phyloP scores from a whole-genome alignment of 2,888 invertebrate genomes.

The Cryptus armator region DNA sequence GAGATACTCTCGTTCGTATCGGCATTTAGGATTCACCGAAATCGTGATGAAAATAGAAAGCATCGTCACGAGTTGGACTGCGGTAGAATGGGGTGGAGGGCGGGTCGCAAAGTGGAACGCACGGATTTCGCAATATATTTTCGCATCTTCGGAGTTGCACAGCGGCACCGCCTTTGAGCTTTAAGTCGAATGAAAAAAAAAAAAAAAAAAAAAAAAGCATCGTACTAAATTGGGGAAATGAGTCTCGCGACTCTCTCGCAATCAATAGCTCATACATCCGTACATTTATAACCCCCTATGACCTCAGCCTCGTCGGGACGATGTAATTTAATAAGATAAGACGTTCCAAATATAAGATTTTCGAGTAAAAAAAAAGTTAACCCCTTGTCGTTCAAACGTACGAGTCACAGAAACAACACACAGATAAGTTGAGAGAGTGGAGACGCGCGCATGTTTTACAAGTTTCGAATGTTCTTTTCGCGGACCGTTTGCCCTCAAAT shows the following conservation, averaged over 20 bases:
- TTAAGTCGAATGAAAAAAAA: constrained; percentile 33
- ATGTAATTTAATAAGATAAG: too few species aligned
- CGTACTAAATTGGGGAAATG: too few species aligned
- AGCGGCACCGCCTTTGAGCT: neutral
- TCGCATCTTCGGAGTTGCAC: constrained; percentile 61
- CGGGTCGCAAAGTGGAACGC: constrained; percentile 73
- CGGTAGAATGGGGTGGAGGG: constrained; percentile 70
- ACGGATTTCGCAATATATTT: constrained; percentile 74
- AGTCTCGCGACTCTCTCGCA: too few species aligned
- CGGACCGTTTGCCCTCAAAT: constrained; percentile 6
- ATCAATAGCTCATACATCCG: too few species aligned
- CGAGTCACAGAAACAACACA: too few species aligned
- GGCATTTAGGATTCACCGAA: constrained; percentile 64
- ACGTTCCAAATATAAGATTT: too few species aligned
- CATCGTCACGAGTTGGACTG: constrained; percentile 52
- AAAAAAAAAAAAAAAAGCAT: neutral
- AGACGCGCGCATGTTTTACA: neutral
- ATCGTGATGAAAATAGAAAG: constrained; percentile 64
- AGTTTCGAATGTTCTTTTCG: neutral
- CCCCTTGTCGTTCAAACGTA: too few species aligned
- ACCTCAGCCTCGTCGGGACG: too few species aligned
- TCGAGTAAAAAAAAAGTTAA: too few species aligned
- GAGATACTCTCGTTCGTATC: constrained; percentile 41
- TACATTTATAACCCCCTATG: too few species aligned
- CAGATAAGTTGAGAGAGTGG: neutral